A percentile compares a stretch with the other conserved stretches of the same genome.
These are phyloP conservation scores for Plebejus melissa DNA, from an alignment of 2,888 invertebrate species.

Conservation along the genomic window DNA sequence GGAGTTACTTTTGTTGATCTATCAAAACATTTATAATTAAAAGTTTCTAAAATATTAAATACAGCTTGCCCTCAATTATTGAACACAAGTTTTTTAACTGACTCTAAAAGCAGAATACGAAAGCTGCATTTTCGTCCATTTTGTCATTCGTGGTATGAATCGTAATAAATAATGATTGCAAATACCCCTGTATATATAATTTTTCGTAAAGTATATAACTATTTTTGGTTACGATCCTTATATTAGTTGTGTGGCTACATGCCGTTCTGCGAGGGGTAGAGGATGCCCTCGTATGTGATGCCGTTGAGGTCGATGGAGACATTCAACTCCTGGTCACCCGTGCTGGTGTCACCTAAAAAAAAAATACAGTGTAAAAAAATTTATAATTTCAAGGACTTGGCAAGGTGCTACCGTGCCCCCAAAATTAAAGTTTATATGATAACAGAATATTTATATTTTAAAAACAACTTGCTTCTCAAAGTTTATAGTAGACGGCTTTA, in stretches of 20 bases:
- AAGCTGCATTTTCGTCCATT: slow-evolving; percentile 5
- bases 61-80: background rate
- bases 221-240: slow-evolving; percentile 28
- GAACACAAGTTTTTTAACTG: background rate
- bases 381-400: slow-evolving; percentile 29
- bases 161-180: slow-evolving; percentile 24
- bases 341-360: slow-evolving; percentile 86
- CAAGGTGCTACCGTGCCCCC: slow-evolving; percentile 26
- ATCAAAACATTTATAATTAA: background rate
- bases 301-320: slow-evolving; percentile 98
- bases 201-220: slow-evolving; percentile 15
- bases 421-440: too few species aligned
- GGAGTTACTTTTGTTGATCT: background rate
- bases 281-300: slow-evolving; percentile 95
- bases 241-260: slow-evolving; percentile 36
- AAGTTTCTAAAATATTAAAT: background rate
- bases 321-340: slow-evolving; percentile 92
- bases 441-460: too few species aligned
- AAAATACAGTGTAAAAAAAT: slow-evolving; percentile 33
- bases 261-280: slow-evolving; percentile 80
- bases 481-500: background rate
- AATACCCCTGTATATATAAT: slow-evolving; percentile 26
- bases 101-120: background rate
- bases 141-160: background rate
- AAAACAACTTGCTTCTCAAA: too few species aligned